These are phyloP conservation scores for Sylvicola cinctus DNA, from an alignment of 2,888 invertebrate genomes.

Conservation along the genomic window DNA sequence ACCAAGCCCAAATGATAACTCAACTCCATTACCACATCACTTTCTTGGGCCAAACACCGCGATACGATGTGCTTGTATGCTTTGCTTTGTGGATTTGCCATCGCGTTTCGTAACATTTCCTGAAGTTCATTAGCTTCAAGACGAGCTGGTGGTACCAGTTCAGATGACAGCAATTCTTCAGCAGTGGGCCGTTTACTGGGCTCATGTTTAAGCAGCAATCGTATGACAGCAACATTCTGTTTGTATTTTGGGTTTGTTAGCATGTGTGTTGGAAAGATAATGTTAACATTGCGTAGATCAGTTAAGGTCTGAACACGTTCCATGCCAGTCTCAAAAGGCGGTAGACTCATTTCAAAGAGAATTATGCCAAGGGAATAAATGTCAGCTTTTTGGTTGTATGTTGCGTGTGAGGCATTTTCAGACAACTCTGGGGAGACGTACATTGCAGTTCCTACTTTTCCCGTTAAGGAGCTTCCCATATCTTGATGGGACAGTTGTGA, in stretches of 20 bases:
- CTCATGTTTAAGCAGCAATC: slow-evolving; percentile 70
- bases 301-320: slow-evolving; percentile 65
- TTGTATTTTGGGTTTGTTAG: slow-evolving; percentile 17
- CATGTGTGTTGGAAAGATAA: slow-evolving; percentile 51
- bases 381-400: slow-evolving; percentile 77
- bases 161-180: slow-evolving; percentile 60
- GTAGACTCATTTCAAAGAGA: slow-evolving; percentile 85
- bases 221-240: slow-evolving; percentile 31
- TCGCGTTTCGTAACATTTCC: slow-evolving; percentile 59
- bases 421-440: slow-evolving; percentile 90
- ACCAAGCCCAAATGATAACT: slow-evolving; percentile 52
- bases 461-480: slow-evolving; percentile 32
- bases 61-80: slow-evolving; percentile 48
- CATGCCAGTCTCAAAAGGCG: slow-evolving; percentile 70
- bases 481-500: slow-evolving; percentile 9
- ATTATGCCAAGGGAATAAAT: slow-evolving; percentile 79
- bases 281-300: slow-evolving; percentile 44
- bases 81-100: slow-evolving; percentile 62
- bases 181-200: slow-evolving; percentile 66
- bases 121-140: slow-evolving; percentile 72
- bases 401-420: slow-evolving; percentile 43
- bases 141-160: slow-evolving; percentile 63
- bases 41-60: slow-evolving; percentile 22
- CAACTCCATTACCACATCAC: slow-evolving; percentile 34
- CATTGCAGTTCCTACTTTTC: slow-evolving; percentile 81